phyloP scores from a whole-genome alignment of 92 coral and sea anemone genomes.

The Zoanthus sociatus region DNA sequence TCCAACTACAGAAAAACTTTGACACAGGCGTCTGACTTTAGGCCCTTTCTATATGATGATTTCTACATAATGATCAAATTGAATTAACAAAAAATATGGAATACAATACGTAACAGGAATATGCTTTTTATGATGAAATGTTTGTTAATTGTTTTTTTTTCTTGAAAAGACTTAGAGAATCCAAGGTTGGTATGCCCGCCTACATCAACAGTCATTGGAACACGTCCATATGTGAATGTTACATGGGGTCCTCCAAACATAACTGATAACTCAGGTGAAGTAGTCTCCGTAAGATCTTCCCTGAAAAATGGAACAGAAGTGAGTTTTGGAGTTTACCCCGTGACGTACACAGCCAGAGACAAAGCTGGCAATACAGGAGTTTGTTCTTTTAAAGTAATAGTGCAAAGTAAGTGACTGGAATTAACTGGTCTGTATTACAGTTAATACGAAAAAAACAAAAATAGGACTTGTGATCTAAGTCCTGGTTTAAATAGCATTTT shows the following conservation, averaged over 20 bases:
- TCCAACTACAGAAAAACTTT: too few species aligned
- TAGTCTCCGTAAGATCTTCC: background rate
- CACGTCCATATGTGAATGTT: background rate
- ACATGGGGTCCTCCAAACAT: slow-evolving; percentile 15
- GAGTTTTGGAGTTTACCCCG: background rate
- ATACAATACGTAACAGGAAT: too few species aligned
- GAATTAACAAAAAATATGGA: too few species aligned
- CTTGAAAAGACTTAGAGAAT: background rate
- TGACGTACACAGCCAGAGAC: slow-evolving; percentile 21
- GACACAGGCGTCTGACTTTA: too few species aligned
- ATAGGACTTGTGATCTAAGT: too few species aligned
- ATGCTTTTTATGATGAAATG: too few species aligned
- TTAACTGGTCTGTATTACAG: background rate
- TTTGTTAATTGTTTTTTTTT: too few species aligned
- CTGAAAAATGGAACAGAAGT: background rate
- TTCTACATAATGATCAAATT: too few species aligned
- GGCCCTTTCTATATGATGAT: too few species aligned
- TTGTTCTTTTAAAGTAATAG: slow-evolving; percentile 20
- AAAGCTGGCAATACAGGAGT: slow-evolving; percentile 10
- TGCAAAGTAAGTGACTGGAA: slow-evolving; percentile 15
- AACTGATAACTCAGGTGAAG: slow-evolving; percentile 19
- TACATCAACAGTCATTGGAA: background rate
- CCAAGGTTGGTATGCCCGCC: slow-evolving; percentile 21
- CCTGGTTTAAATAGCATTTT: too few species aligned
- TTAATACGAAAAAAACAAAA: background rate